Evolutionary conservation across 1,140 invertebrate genomes (phyloP), one percentile per base, ranked within the genome.

Genomic region (Caenorhabditis remanei): DNA sequence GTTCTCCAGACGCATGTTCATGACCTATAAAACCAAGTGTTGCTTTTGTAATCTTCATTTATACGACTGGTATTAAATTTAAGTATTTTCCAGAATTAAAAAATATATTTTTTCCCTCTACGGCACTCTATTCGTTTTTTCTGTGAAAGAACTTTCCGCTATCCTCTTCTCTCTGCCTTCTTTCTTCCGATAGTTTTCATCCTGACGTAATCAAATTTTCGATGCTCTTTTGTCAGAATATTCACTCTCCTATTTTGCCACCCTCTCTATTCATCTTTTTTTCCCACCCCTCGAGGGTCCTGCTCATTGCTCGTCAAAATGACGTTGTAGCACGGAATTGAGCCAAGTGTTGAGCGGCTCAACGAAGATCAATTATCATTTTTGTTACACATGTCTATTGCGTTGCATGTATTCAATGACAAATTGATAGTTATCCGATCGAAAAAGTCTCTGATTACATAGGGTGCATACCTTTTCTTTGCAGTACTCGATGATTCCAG

Each of bases 401-500:
- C 5, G 13, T 50, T 0, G 53, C 71, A 61, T 46, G 61, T 4
- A 85, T 65, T 48, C 16, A 85, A 50, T 50, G 84, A 43, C 58
- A 67, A 58, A 58, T 53, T 82, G 40, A 50, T n/a, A 79, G 8
- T 19, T 46, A 24, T 46, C 65, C 11, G 32, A 32, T 53, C 19
- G 21, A 6, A 85, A 9, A 13, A 75, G 16, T 61, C 9, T 11
- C 50, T 53, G 11, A 53, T 16, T 14, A 53, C 3, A 53, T 3
- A 6, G 0, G 16, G 4, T 32, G 43, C 90, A 88, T 90, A 96
- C 95, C 94, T 96, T 95, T 90, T 95, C 96, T 91, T 96, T 96
- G 92, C 97, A 95, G 89, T 96, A 96, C 91, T 97, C 96, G 92
- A 96, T 95, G 50, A 97, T 95, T 14, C 96, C 96, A 14, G 96